Percentiles rank a stretch among this genome's conserved stretches.
These are phyloP conservation scores for Pegoplata infirma DNA, from an alignment of 2,888 invertebrate genomes.

Conservation along the genomic window DNA sequence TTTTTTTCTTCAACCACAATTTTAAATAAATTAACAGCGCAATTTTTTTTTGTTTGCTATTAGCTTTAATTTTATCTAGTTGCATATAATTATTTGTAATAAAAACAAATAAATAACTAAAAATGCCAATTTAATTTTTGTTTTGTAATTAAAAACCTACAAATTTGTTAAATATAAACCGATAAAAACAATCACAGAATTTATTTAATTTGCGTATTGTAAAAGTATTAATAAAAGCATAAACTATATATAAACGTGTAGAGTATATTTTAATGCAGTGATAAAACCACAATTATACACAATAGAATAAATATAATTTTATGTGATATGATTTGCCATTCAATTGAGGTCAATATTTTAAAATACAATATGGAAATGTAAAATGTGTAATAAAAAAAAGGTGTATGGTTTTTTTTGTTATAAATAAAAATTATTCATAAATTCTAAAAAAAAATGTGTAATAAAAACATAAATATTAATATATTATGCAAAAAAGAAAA, in stretches of 20 bases:
- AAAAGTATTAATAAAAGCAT: constrained; percentile 9
- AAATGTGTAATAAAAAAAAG: neutral
- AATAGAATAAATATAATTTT: constrained; percentile 31
- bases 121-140: no score
- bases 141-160: neutral
- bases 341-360: constrained; percentile 29
- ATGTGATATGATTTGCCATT: neutral
- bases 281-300: constrained; percentile 45
- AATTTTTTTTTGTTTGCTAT: neutral
- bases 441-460: no score
- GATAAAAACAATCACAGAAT: neutral
- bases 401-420: no score
- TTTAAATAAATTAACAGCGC: no score
- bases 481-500: neutral
- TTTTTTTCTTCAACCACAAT: neutral
- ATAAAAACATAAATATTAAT: no score
- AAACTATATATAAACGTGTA: no score
- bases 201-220: constrained; percentile 8
- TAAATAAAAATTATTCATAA: neutral
- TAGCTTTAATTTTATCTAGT: no score
- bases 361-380: no score
- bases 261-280: constrained; percentile 27
- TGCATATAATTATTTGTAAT: neutral
- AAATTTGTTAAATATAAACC: neutral
- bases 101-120: neutral